Base-by-base conservation (phyloP, 37 sponge, comb jelly and placozoan species). In the Beroe forskalii region DNA sequence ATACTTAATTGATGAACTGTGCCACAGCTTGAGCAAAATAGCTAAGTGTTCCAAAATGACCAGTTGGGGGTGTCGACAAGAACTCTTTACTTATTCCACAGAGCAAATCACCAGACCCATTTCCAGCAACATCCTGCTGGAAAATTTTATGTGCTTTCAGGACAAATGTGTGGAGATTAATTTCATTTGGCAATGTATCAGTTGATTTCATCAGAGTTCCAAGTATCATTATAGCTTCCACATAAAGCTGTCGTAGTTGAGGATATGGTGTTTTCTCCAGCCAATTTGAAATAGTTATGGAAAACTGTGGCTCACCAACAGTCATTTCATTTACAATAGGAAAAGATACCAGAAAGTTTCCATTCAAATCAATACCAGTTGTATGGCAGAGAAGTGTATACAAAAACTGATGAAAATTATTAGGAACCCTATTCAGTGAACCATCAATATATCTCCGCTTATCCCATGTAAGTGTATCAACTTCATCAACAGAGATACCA, bases 261-360 rank as follows among this genome's bases (percentile, higher is more conserved):
- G 97, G 95, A 39, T 92, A 89, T 0, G 92, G 94, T 14, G 94
- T 90, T 22, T 92, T 92, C 76, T 95, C 95, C 39, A 97, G 93
- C 41, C 83, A 80, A 0, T 72, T 37, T 75, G 95, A 95, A n/a
- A 97, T 91, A 9, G 14, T 62, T 62, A 95, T 66, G 32, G 97
- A 95, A 93, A 97, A 97, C 90, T 97, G 95, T 44, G 93, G 86
- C 62, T 97, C 97, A 4, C 94, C 93, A 14, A 94, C 89, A 23
- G 97, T 97, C 95, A 95, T 97, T 94, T 97, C 97, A 28, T 95
- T 90, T n/a, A 94, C 90, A 25, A 94, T 93, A 0, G 97, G 97
- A 40, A 91, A 42, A 22, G 76, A 91, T 0, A 92, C 93, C 23
- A 97, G 89, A 32, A 90, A 43, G 69, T 92, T 90, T n/a, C 62